These are phyloP conservation scores for Gasterosteus aculeatus DNA, from an alignment of 2,113 vertebrate species.

Conservation along the genomic window DNA sequence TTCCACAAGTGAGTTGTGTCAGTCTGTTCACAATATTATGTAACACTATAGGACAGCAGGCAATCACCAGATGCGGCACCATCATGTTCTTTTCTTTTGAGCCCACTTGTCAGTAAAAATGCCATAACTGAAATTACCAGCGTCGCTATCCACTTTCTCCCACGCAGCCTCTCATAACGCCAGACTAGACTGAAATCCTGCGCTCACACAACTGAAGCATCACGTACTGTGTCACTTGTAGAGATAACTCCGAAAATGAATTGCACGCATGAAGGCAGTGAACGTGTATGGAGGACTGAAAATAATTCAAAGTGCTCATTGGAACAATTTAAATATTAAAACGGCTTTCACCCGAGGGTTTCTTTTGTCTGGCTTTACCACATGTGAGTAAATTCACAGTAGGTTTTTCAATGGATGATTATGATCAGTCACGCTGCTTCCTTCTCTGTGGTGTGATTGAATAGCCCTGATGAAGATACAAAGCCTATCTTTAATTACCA, in stretches of 20 bases:
- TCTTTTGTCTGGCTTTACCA: conserved; percentile 5
- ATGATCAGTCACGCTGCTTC: neutral
- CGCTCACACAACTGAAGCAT: conserved; percentile 24
- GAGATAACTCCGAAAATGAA: conserved; percentile 1
- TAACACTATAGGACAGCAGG: conserved; percentile 57
- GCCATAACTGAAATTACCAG: conserved; percentile 43
- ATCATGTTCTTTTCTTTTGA: conserved; percentile 49
- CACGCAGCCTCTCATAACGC: conserved; percentile 29
- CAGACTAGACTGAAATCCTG: conserved; percentile 27
- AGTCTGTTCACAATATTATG: conserved; percentile 49
- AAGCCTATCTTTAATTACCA: neutral
- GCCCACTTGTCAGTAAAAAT: conserved; percentile 48
- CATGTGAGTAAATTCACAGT: neutral
- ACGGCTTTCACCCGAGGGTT: neutral
- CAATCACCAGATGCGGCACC: conserved; percentile 49
- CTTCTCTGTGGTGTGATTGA: neutral
- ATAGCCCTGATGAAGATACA: neutral
- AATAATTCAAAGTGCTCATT: conserved; percentile 12
- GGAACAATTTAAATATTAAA: conserved; percentile 35
- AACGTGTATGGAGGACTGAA: neutral
- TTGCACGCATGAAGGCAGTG: neutral
- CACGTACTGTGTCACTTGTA: neutral
- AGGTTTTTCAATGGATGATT: neutral
- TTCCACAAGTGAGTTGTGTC: conserved; percentile 33
- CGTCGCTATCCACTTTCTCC: conserved; percentile 25